Conservation (phyloP, 1,140 invertebrate genomes). For the Orchestia grillus region DNA sequence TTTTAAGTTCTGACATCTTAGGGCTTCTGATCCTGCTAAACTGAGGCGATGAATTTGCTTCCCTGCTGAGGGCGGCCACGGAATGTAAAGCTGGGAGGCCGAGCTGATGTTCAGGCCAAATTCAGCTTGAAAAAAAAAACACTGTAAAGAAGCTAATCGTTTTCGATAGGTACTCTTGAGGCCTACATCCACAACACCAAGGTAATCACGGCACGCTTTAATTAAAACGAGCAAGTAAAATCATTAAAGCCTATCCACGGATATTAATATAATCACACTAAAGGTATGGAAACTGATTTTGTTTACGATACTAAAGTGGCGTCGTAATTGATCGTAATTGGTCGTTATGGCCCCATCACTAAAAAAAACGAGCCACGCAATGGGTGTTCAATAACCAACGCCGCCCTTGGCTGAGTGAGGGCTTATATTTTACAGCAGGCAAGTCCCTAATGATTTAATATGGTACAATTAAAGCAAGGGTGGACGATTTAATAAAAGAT, state of each 20-base stretch:
- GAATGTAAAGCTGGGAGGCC: not conserved
- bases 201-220: not conserved
- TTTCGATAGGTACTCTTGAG: not conserved
- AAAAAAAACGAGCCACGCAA: not conserved
- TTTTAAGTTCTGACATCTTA: not conserved
- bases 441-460: constrained; percentile 36
- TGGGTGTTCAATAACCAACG: not conserved
- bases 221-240: not conserved
- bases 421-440: not conserved
- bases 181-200: not conserved
- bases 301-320: constrained; percentile 3
- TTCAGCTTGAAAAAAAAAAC: not conserved
- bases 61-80: not conserved
- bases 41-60: not conserved
- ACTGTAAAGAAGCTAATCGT: not conserved
- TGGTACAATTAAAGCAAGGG: constrained; percentile 5
- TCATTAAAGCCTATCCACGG: not conserved
- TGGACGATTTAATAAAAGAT: not conserved
- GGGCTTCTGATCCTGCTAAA: not conserved
- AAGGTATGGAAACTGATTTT: not conserved
- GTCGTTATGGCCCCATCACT: constrained; percentile 13
- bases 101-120: not conserved
- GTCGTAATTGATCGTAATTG: constrained; percentile 55
- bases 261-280: not conserved
- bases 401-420: not conserved